Evolutionary conservation across 1,140 invertebrate species (phyloP), one percentile per base, ranked within the genome.

Genomic region (Conus betulinus): DNA sequence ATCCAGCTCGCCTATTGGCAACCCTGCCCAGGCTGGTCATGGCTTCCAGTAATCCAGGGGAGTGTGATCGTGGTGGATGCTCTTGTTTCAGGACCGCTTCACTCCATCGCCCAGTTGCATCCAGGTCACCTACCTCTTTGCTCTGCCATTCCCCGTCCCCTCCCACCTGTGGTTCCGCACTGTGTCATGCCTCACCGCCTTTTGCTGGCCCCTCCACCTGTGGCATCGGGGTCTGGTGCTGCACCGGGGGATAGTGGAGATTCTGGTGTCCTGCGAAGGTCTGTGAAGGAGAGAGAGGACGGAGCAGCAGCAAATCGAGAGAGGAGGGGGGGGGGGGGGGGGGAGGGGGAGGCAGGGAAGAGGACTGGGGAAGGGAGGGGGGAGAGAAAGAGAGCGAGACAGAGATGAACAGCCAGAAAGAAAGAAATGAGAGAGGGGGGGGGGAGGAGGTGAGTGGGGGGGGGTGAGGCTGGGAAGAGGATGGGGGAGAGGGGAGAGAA

Each of bases 1-100:
- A 1, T 3, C 39, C 39, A 39, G 3, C 39, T 39, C 39, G 0
- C 39, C 39, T 39, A 39, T 39, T 39, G 39, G 39, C 39, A 39
- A 39, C 39, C 39, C 39, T 39, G 39, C 39, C 39, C 39, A 39
- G 39, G 39, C 39, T 39, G 39, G 39, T 39, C 39, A 39, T 39
- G 39, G 39, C 39, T 39, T 3, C 39, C 39, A 39, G 39, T 39
- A 39, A 39, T 39, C 39, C 39, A 39, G 0, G 39, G 39, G 39
- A 3, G 39, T n/a, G n/a, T 39, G 53, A 13, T 13, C 79, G 3
- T 51, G 57, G 17, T 55, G 17, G 15, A 55, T 57, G 53, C 27
- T 23, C 27, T 39, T 57, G 82, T 67, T 84, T 39, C 84, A 87
- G 85, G 71, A 78, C 6, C 53, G 71, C 8, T 87, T 87, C n/a